Conservation (phyloP, 2,797 vertebrate genomes). For the Sparus aurata region DNA sequence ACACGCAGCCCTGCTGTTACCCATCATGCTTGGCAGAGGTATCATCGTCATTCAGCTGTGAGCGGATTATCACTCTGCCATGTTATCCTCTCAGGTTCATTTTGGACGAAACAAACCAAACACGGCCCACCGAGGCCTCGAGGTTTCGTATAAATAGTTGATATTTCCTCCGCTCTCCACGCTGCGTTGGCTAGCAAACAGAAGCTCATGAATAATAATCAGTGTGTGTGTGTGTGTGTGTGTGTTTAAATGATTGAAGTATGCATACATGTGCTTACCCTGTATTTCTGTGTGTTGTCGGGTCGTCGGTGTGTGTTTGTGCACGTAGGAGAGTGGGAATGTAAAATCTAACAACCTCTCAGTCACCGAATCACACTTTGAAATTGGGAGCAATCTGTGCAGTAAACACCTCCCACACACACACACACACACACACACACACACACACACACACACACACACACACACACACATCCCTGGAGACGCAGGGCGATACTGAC, state of each 20-base stretch:
- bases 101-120: constrained; percentile 46
- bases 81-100: constrained; percentile 51
- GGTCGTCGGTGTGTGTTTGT: constrained; percentile 16
- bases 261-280: background rate
- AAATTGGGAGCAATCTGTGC: constrained; percentile 72
- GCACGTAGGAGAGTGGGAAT: constrained; percentile 41
- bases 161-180: constrained; percentile 40
- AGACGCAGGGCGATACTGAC: constrained; percentile 14
- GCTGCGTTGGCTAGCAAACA: constrained; percentile 46
- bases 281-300: constrained; percentile 1
- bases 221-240: constrained; percentile 17
- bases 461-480: constrained; percentile 30
- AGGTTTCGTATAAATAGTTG: constrained; percentile 35
- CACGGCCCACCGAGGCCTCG: constrained; percentile 34
- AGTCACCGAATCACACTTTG: constrained; percentile 63
- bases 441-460: constrained; percentile 38
- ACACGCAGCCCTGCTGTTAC: constrained; percentile 37
- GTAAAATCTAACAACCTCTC: constrained; percentile 56
- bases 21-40: constrained; percentile 55
- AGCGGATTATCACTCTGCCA: constrained; percentile 46
- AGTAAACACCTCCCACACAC: constrained; percentile 65
- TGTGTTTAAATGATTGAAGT: constrained; percentile 11
- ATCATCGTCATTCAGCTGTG: constrained; percentile 33
- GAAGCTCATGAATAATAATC: constrained; percentile 68
- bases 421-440: constrained; percentile 43